Evolutionary conservation across 2,113 vertebrate genomes (phyloP).

Genomic region (Delphinapterus leucas): DNA sequence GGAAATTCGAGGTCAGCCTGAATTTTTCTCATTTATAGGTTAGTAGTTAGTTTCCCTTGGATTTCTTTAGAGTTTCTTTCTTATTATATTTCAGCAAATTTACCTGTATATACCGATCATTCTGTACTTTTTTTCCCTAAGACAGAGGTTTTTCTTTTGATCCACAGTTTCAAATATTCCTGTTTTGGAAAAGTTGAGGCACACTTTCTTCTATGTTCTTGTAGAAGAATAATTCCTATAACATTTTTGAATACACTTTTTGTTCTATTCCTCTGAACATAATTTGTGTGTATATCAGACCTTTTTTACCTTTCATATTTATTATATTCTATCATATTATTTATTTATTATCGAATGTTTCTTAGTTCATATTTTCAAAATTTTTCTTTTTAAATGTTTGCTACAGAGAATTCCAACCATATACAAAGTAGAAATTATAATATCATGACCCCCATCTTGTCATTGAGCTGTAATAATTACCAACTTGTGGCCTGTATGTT

Average conservation of each 20-base stretch:
- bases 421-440: background rate
- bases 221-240: background rate
- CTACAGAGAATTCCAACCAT: background rate
- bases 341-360: background rate
- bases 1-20: background rate
- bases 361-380: background rate
- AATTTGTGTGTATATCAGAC: background rate
- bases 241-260: background rate
- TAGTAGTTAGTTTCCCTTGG: background rate
- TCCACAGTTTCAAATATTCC: background rate
- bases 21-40: background rate
- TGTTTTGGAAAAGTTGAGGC: background rate
- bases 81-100: background rate
- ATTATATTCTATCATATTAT: background rate
- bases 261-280: background rate
- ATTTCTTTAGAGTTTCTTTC: background rate
- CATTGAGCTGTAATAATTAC: background rate
- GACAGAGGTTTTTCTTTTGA: background rate
- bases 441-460: background rate
- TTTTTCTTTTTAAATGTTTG: background rate
- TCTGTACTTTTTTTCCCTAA: background rate
- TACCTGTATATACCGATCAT: background rate
- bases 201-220: background rate
- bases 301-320: background rate
- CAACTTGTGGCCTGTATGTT: background rate